Base-by-base conservation (phyloP, 2,113 vertebrate species). In the Gracilinanus agilis region DNA sequence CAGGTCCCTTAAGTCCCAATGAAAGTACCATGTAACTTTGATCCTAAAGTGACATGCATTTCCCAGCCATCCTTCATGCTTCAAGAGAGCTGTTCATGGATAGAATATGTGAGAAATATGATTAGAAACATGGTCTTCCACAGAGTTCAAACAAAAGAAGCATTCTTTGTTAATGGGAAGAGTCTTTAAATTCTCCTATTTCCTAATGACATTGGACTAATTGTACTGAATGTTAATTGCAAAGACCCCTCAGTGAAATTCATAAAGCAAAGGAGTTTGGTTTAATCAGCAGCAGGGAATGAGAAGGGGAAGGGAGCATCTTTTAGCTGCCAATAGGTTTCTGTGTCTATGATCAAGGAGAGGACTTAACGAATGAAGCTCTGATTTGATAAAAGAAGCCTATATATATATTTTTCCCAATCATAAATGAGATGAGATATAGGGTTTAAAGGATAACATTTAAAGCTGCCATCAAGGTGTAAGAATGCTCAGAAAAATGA, bases 1-100 rank as follows among this genome's bases (percentile, higher is more conserved):
- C 91, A 88, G 0, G 89, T 67, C 90, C 83, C 90, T 95, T 94
- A 94, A 93, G 89, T 83, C 67, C 67, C 40, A 83, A 83, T 83
- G 67, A 83, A 83, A 83, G 92, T 58, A 29, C 61, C 88, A 25
- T 27, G 34, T 11, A 58, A 24, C 44, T 96, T 94, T 90, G 58
- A 44, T 96, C 67, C 88, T 75, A 83, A 54, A 93, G 44, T 90
- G 75, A n/a, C 24, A 49, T 83, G 16, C 67, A 49, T 25, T 54
- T 24, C 3, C 34, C 67, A 83, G 67, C 67, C 6, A 91, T 94
- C 53, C 88, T 88, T 0, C 90, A 75, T 34, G 40, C 92, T 94
- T 94, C 49, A 88, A 92, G 75, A 24, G 29, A 25, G 53, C 34
- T 24, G 9, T 55, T 34, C 58, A 55, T 55, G 23, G 54, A 92